A percentile compares a stretch with the other conserved stretches of the same genome.
phyloP scores from a whole-genome alignment of 2,888 invertebrate genomes.

The Tetheella fluctuosa region DNA sequence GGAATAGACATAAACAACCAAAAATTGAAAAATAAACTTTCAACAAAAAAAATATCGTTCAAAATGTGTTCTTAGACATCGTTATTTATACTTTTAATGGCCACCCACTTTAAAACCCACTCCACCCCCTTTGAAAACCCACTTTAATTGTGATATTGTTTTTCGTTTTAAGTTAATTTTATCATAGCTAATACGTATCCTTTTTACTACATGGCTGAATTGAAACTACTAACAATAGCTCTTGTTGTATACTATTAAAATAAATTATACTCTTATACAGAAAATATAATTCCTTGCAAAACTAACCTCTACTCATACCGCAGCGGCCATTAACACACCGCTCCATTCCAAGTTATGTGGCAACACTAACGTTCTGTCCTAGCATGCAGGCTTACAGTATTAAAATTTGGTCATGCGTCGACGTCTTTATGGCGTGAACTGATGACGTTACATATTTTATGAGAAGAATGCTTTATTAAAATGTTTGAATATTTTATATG shows the following conservation, averaged over 20 bases:
- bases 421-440: not conserved
- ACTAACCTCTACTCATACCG: slow-evolving; percentile 38
- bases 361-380: slow-evolving; percentile 13
- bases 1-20: no score
- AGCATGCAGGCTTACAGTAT: slow-evolving; percentile 4
- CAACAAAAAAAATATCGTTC: no score
- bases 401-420: not conserved
- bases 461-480: not conserved
- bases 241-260: not conserved
- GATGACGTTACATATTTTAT: not conserved
- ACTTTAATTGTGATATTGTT: no score
- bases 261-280: not conserved
- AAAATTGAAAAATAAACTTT: no score
- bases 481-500: no score
- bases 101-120: no score
- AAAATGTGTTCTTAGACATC: no score
- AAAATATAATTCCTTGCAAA: slow-evolving; percentile 27
- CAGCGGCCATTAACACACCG: slow-evolving; percentile 40
- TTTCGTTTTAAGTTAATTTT: no score
- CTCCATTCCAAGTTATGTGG: slow-evolving; percentile 37
- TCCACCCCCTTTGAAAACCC: no score
- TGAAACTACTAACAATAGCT: not conserved
- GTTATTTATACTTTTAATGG: no score
- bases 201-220: not conserved
- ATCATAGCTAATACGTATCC: no score